A percentile compares a stretch with the other conserved stretches of the same genome.
Conservation (phyloP, 2,888 invertebrate genomes). For the Caenorhabditis sinica region DNA sequence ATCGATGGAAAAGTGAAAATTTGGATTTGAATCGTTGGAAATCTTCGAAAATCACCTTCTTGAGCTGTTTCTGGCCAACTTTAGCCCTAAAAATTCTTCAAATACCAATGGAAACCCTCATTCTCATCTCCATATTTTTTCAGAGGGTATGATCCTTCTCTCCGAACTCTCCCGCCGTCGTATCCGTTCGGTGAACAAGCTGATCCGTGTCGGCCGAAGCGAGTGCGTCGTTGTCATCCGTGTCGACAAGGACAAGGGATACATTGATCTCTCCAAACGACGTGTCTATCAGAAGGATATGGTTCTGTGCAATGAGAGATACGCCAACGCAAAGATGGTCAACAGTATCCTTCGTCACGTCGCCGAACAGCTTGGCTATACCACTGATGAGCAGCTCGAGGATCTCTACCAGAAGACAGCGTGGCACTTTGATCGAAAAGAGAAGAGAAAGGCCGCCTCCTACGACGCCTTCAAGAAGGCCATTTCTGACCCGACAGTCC, state of each 20-base stretch:
- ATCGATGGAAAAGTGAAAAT: background rate
- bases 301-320: slow-evolving; percentile 97
- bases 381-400: slow-evolving; percentile 93
- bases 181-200: slow-evolving; percentile 98
- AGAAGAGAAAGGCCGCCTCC: slow-evolving; percentile 95
- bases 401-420: slow-evolving; percentile 87
- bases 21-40: background rate
- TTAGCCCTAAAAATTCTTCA: background rate
- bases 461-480: slow-evolving; percentile 99
- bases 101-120: background rate
- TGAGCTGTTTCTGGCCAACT: background rate
- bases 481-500: slow-evolving; percentile 94
- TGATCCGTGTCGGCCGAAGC: slow-evolving; percentile 97
- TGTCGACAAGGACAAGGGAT: slow-evolving; percentile 99
- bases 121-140: slow-evolving; percentile 14
- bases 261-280: slow-evolving; percentile 99
- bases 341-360: slow-evolving; percentile 94
- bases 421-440: slow-evolving; percentile 98
- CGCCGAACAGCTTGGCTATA: slow-evolving; percentile 94
- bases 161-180: slow-evolving; percentile 98
- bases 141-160: slow-evolving; percentile 93
- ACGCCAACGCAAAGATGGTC: slow-evolving; percentile 88
- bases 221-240: slow-evolving; percentile 99
- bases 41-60: background rate
- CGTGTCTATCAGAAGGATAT: slow-evolving; percentile 98